Evolutionary conservation across 2,797 vertebrate species (phyloP).

Genomic region (Tauraco hartlaubi): DNA sequence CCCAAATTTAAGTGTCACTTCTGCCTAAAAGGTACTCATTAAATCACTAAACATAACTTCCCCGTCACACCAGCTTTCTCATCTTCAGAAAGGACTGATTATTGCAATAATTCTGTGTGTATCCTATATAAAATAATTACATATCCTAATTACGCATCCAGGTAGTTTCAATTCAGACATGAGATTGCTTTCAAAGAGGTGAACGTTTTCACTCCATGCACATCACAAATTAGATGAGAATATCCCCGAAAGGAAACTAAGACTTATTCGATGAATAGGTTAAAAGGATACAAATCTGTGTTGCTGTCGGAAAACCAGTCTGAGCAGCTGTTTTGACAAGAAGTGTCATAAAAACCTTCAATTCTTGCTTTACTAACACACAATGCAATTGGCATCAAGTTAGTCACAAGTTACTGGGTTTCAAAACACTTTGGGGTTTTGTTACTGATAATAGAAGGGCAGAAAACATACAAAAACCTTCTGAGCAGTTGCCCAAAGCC

Average conservation of each 20-base stretch:
- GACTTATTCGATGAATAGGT: not conserved
- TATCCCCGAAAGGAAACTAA: not conserved
- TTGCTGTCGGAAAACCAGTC: not conserved
- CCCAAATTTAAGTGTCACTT: not conserved
- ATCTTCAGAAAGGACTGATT: not conserved
- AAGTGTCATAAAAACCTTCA: not conserved
- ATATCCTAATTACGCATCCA: not conserved
- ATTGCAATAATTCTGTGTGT: slow-evolving; percentile 16
- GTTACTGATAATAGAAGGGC: not conserved
- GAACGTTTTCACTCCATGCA: not conserved
- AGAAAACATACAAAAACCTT: not conserved
- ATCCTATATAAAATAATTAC: slow-evolving; percentile 26
- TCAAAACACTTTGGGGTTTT: not conserved
- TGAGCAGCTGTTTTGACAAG: not conserved
- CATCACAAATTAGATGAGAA: not conserved
- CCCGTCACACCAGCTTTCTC: not conserved
- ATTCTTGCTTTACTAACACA: not conserved
- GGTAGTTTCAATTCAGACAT: not conserved
- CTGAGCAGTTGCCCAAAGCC: not conserved
- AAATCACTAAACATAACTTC: not conserved
- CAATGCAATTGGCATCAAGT: not conserved
- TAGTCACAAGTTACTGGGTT: not conserved
- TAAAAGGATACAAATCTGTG: not conserved
- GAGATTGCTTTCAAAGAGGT: not conserved
- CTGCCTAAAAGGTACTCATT: slow-evolving; percentile 12